phyloP scores from a whole-genome alignment of 2,113 vertebrate genomes.

The Paraplagusia blochii region DNA sequence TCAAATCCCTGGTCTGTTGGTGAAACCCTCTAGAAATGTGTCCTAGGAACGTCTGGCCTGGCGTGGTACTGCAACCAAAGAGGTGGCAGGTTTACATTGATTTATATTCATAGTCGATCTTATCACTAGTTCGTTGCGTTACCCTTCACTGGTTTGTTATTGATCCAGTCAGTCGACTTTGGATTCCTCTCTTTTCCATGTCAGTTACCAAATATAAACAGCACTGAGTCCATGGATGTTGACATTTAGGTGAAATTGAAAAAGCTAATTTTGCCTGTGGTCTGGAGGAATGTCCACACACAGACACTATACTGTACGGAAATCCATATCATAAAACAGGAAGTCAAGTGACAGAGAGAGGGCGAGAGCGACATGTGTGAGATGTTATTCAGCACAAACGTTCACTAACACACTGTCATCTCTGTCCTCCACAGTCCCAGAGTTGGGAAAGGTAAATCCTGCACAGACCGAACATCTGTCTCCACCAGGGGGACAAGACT shows the following conservation, averaged over 20 bases:
- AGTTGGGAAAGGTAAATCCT: slow-evolving; percentile 43
- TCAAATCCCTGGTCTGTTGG: too few relatives aligned
- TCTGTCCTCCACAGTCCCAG: slow-evolving; percentile 32
- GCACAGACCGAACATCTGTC: slow-evolving; percentile 2
- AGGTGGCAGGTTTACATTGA: too few relatives aligned
- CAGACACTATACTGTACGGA: slow-evolving; percentile 2
- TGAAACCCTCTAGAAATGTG: too few relatives aligned
- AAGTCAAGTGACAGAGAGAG: slow-evolving; percentile 9
- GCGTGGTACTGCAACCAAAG: too few relatives aligned
- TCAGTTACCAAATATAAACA: too few relatives aligned
- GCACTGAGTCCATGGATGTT: too few relatives aligned
- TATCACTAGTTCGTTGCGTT: too few relatives aligned
- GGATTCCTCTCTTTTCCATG: too few relatives aligned
- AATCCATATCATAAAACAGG: slow-evolving; percentile 6
- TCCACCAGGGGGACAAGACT: slow-evolving; percentile 40
- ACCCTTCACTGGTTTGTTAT: too few relatives aligned
- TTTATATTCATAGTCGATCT: too few relatives aligned
- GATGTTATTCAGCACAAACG: slow-evolving; percentile 35
- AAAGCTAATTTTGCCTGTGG: slow-evolving; percentile 2
- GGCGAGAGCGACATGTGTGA: slow-evolving; percentile 40
- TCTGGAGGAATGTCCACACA: slow-evolving; percentile 1
- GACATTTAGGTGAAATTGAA: slow-evolving; percentile 7
- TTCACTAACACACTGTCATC: slow-evolving; percentile 47
- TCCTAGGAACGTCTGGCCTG: too few relatives aligned
- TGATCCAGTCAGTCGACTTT: too few relatives aligned